Conservation (phyloP, 2,888 invertebrate species). For the Ichneumon xanthorius region DNA sequence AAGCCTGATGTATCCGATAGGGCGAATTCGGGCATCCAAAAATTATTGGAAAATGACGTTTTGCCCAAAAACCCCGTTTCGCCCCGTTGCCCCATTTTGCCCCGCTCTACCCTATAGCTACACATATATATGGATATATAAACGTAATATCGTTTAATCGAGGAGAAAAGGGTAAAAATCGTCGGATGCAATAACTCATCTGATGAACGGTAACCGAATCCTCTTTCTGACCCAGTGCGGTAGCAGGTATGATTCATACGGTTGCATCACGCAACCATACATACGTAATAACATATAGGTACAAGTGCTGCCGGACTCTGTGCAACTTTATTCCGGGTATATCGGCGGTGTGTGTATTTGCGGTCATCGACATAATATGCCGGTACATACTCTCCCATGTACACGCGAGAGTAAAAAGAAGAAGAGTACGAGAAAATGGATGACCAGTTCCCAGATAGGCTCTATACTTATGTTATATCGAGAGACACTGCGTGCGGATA, state of each 20-base stretch:
- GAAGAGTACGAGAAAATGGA: constrained; percentile 66
- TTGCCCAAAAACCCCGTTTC: too few species aligned
- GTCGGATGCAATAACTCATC: constrained; percentile 59
- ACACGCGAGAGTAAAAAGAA: constrained; percentile 27
- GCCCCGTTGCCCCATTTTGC: too few species aligned
- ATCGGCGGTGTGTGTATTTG: constrained; percentile 11
- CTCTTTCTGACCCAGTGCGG: constrained; percentile 66
- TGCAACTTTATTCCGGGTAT: constrained; percentile 57
- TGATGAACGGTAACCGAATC: constrained; percentile 67
- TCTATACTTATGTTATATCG: constrained; percentile 42
- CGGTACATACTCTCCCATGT: not conserved
- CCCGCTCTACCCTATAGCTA: not conserved
- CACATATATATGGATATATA: not conserved
- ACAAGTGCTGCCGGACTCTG: constrained; percentile 35
- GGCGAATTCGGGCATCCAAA: too few species aligned
- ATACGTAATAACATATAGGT: constrained; percentile 56
- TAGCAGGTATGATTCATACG: constrained; percentile 60
- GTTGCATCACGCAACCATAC: constrained; percentile 62
- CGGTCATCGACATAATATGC: constrained; percentile 38
- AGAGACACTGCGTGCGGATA: constrained; percentile 64
- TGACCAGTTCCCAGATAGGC: constrained; percentile 62
- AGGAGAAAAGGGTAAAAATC: constrained; percentile 4
- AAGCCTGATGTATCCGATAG: too few species aligned
- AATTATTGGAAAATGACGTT: too few species aligned
- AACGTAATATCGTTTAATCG: constrained; percentile 24